Base-by-base conservation (phyloP, 2,113 vertebrate genomes). In the Pedionomus torquatus region DNA sequence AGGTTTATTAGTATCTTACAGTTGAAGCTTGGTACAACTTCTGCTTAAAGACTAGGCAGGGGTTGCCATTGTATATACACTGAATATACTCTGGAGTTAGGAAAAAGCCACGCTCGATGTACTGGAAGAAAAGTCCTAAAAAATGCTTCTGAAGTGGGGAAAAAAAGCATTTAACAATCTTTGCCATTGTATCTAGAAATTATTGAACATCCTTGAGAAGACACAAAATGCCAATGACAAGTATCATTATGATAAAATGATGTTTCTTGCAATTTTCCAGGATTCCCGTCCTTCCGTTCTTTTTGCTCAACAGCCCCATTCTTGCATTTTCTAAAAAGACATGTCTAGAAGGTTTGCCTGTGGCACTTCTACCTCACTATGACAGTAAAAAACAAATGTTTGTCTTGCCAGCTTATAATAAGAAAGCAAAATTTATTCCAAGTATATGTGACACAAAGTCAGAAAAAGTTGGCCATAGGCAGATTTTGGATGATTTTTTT, bases 331-430 rank as follows among this genome's bases (percentile, higher is more conserved):
- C 46, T 86, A 37, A 64, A 83, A 82, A 93, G 83, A 88, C 58
- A 41, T 55, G 51, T 94, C 86, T 70, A 54, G 72, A 93, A 95
- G 94, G 68, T 95, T 94, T 95, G 92, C 95, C 86, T 84, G 21
- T 96, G 86, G 95, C 88, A 70, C 31, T 89, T 94, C 39, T 61
- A 83, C 58, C 76, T 94, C 77, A 48, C 69, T 93, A 30, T 92
- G 83, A 65, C 87, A 88, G 63, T 61, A 83, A 48, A 89, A 83
- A 86, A 94, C 65, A 87, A 94, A 88, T 70, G 26, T 88, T 96
- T 95, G 80, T 91, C 88, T 28, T 83, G 12, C 15, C 87, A n/a
- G 51, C 87, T 97, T 74, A 92, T 70, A 63, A 79, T 71, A 80
- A 65, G 82, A 87, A 58, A 65, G 6, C 26, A 75, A 54, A 93